phyloP scores from a whole-genome alignment of 2,888 invertebrate genomes.

The Aradus depressus region DNA sequence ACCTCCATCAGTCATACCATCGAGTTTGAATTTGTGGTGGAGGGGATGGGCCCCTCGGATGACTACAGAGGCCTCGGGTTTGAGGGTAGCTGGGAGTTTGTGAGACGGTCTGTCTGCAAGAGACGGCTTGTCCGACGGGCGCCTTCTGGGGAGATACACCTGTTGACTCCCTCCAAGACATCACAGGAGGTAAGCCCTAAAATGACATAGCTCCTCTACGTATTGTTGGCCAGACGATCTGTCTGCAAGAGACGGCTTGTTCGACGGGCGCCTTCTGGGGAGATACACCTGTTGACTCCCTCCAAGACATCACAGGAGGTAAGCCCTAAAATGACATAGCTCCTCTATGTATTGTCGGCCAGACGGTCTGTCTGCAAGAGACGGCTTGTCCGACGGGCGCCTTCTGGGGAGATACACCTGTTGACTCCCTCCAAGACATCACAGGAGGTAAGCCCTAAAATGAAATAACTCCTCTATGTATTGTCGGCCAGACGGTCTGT shows the following conservation, averaged over 20 bases:
- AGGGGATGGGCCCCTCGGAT: slow-evolving; percentile 72
- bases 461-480: neutral
- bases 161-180: slow-evolving; percentile 43
- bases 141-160: slow-evolving; percentile 62
- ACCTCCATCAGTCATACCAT: slow-evolving; percentile 64
- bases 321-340: slow-evolving; percentile 1
- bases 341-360: too few relatives aligned
- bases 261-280: slow-evolving; percentile 65
- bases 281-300: slow-evolving; percentile 49
- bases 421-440: slow-evolving; percentile 41
- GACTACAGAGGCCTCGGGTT: slow-evolving; percentile 76
- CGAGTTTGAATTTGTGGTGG: slow-evolving; percentile 69
- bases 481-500: slow-evolving; percentile 60
- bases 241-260: slow-evolving; percentile 58
- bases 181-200: slow-evolving; percentile 42
- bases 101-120: slow-evolving; percentile 58
- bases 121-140: slow-evolving; percentile 59
- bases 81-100: slow-evolving; percentile 72
- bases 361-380: slow-evolving; percentile 58
- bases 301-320: slow-evolving; percentile 45
- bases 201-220: neutral
- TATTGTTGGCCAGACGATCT: slow-evolving; percentile 60
- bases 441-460: slow-evolving; percentile 40
- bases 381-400: slow-evolving; percentile 56
- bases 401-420: slow-evolving; percentile 65